A percentile compares a stretch with the other conserved stretches of the same genome.
These are phyloP conservation scores for Spheniscus mendiculus DNA, from an alignment of 2,113 vertebrate species.

Conservation along the genomic window DNA sequence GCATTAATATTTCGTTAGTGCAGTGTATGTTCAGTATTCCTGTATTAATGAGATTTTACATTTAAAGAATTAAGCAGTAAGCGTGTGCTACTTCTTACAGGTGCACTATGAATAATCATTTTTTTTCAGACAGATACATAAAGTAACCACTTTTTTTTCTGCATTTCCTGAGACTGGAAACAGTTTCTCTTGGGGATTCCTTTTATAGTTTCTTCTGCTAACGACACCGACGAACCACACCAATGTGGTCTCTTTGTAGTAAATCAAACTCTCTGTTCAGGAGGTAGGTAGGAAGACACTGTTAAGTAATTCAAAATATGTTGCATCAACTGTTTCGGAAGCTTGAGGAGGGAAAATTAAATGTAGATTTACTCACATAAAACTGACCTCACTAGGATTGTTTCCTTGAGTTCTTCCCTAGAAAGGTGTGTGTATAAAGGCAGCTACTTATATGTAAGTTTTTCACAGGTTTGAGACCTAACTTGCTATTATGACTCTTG, in stretches of 20 bases:
- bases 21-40: background rate
- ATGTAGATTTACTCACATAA: background rate
- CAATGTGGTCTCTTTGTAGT: constrained; percentile 69
- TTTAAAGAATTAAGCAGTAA: constrained; percentile 30
- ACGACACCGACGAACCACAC: constrained; percentile 71
- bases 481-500: background rate
- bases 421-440: background rate
- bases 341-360: background rate
- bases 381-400: background rate
- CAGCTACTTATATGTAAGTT: background rate
- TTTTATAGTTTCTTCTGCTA: constrained; percentile 78
- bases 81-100: constrained; percentile 34
- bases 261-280: constrained; percentile 75
- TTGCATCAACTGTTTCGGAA: constrained; percentile 4
- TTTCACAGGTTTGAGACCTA: background rate
- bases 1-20: constrained; percentile 41
- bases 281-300: constrained; percentile 24
- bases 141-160: constrained; percentile 61
- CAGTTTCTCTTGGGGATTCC: constrained; percentile 75
- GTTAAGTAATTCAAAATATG: constrained; percentile 60
- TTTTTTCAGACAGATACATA: constrained; percentile 51
- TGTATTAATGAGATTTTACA: constrained; percentile 30
- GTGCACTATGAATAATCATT: constrained; percentile 55
- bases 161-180: constrained; percentile 77
- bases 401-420: background rate